Evolutionary conservation across 2,113 vertebrate species (phyloP), one percentile per base, ranked within the genome.

Genomic region (Channa maculata): DNA sequence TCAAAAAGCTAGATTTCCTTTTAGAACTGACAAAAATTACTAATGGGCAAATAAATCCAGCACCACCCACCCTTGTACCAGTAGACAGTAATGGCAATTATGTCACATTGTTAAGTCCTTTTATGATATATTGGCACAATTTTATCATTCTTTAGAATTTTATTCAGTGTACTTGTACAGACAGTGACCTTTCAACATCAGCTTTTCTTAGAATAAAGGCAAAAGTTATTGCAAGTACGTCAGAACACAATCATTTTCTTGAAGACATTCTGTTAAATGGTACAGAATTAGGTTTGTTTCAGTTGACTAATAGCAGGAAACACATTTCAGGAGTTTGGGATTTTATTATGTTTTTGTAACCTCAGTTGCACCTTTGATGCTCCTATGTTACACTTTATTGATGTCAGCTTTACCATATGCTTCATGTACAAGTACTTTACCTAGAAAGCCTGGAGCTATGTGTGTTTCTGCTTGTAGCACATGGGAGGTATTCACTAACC

Each of bases 321-420:
- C 33, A 71, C 24, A 15, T 71, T 69, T 54, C 34, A 76, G 36
- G 3, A 63, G 7, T 63, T 73, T 36, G 63, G n/a, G 14, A n/a
- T 24, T 24, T 24, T 52, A 7, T 8, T 38, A 5, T 13, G 8
- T 61, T 14, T 68, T 33, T 48, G 37, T 66, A 41, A 58, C 9
- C 8, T 8, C 37, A 41, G 37, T 62, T 43, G 39, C 66, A 8
- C 12, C n/a, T 15, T 11, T 59, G 37, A 44, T 55, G 45, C 63
- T 24, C 24, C 1, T 1, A 24, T 24, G 24, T 24, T 48, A 9
- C 49, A 10, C 65, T 14, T 49, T 51, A 55, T 5, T 74, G 39
- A 88, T 64, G 71, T 66, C 6, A 33, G 57, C 39, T 46, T 79
- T 51, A 77, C 36, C 50, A 43, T 41, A 62, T 58, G 60, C 49